These are phyloP conservation scores for Galaxea fascicularis DNA, from an alignment of 92 coral and sea anemone species.

Conservation along the genomic window DNA sequence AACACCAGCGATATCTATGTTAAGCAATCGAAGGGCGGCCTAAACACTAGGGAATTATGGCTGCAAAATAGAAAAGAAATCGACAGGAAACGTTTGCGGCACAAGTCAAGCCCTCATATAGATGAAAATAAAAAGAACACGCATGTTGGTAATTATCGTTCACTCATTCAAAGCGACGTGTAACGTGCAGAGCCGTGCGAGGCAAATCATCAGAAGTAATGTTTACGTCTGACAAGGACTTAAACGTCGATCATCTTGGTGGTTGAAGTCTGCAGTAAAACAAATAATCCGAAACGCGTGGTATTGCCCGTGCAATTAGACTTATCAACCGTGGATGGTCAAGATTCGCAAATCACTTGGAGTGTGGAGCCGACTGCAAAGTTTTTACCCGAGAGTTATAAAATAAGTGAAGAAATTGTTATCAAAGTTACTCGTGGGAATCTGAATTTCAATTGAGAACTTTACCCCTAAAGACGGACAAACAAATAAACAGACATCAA, in stretches of 20 bases:
- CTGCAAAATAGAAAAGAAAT: neutral
- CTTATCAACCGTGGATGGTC: neutral
- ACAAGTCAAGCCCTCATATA: constrained; percentile 26
- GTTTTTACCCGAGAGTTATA: neutral
- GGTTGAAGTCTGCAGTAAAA: too few relatives aligned
- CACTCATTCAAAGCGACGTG: constrained; percentile 45
- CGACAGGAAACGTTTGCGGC: constrained; percentile 4
- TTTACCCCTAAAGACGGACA: too few relatives aligned
- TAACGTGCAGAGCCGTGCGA: neutral
- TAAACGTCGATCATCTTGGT: too few relatives aligned
- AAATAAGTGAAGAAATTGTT: too few relatives aligned
- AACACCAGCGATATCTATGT: constrained; percentile 6
- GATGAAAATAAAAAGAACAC: constrained; percentile 44
- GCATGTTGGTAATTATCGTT: constrained; percentile 16
- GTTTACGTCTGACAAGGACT: neutral
- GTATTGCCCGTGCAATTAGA: neutral
- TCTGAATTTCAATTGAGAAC: too few relatives aligned
- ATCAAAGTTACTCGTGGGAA: too few relatives aligned
- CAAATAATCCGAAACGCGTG: too few relatives aligned
- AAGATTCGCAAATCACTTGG: neutral
- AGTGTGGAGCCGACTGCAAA: neutral
- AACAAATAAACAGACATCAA: too few relatives aligned
- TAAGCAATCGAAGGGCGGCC: constrained; percentile 7
- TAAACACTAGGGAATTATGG: neutral
- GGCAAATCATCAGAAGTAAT: neutral